Base-by-base conservation (phyloP, 2,888 invertebrate genomes). In the Eudasyphora cyanicolor region DNA sequence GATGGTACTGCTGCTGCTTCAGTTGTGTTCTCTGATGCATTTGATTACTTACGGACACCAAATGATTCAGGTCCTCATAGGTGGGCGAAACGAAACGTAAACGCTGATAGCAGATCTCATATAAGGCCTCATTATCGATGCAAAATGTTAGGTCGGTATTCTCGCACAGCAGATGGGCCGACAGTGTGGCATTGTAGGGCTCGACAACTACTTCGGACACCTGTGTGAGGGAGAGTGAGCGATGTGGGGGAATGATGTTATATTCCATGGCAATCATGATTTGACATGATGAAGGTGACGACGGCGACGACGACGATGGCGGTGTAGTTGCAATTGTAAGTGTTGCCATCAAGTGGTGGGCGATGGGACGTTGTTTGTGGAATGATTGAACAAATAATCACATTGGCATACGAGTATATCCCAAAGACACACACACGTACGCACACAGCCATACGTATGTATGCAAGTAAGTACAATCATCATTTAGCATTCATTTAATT, bases 111-210 rank as follows among this genome's bases (percentile, higher is more conserved):
- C 97, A 97, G 89, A 97, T 97, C 91, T 97, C 96, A 92, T 97
- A 97, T 14, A 97, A 93, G 54, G 97, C 97, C 91, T 97, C 97
- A 92, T 97, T 97, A 93, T 97, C 97, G 89, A 97, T 97, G 90
- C 97, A 97, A 92, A 95, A 96, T 0, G 97, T 96, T 89, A 96
- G 96, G 89, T 97, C 97, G 1, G 97, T 97, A 92, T 96, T 96
- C 90, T 97, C 97, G 0, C 96, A 96, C 76, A 97, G 93, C 90
- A 96, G 96, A 89, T 97, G 96, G 7, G 96, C 95, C 0, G 97
- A 96, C 45, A 97, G 93, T 2, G 97, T 97, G 71, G 97, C 97
- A 93, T 97, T 97, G 93, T 97, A 97, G 0, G 97, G 97, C 92
- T 97, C 97, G 82, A 97, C 96, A 57, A 97, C 96, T 6, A 96